phyloP scores from a whole-genome alignment of 2,113 vertebrate genomes.

The Sapayoa aenigma region DNA sequence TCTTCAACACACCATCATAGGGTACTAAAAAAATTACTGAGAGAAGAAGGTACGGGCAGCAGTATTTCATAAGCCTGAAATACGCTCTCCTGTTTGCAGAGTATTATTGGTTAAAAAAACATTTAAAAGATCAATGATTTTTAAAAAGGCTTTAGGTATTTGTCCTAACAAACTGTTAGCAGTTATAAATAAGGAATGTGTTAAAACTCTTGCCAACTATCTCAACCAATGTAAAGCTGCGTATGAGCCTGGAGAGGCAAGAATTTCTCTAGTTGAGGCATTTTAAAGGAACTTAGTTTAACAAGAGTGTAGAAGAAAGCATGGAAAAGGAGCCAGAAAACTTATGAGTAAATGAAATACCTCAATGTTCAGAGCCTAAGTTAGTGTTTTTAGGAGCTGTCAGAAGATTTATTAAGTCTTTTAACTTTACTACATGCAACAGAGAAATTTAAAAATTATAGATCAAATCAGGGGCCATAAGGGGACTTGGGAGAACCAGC shows the following conservation, averaged over 20 bases:
- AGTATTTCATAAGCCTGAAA: neutral
- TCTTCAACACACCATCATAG: neutral
- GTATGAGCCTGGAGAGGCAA: constrained; percentile 31
- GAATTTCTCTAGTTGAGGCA: constrained; percentile 18
- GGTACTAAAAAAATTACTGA: neutral
- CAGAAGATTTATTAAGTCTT: constrained; percentile 69
- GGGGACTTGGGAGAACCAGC: neutral
- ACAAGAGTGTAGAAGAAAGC: constrained; percentile 56
- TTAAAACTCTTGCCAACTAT: constrained; percentile 56
- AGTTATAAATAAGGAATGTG: constrained; percentile 63
- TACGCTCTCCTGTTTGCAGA: neutral
- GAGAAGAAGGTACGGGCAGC: neutral
- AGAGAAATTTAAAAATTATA: constrained; percentile 49
- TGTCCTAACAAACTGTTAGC: constrained; percentile 62
- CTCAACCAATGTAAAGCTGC: neutral
- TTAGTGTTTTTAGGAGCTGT: constrained; percentile 62
- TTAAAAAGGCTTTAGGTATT: constrained; percentile 60
- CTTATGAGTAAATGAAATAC: constrained; percentile 60
- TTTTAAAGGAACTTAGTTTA: constrained; percentile 52
- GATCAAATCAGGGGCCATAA: neutral
- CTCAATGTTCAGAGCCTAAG: constrained; percentile 37
- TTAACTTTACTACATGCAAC: constrained; percentile 53
- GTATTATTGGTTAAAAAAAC: neutral
- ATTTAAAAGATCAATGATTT: constrained; percentile 41
- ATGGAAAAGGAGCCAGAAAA: constrained; percentile 54